Base-by-base conservation (phyloP, 1,140 invertebrate species). In the Sitodiplosis mosellana region DNA sequence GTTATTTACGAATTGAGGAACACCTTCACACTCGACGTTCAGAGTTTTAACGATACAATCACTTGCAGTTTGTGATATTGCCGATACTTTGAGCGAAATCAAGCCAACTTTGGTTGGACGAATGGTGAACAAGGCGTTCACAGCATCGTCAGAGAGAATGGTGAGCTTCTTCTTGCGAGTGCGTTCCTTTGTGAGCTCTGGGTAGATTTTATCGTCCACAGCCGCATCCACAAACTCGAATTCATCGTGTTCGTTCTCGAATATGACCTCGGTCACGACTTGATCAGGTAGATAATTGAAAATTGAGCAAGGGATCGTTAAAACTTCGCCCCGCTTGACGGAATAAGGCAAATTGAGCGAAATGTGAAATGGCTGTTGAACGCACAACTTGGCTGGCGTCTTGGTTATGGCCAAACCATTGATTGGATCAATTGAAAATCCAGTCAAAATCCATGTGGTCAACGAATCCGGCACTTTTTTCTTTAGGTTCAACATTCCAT, bases 401-500 rank as follows among this genome's bases (percentile, higher is more conserved):
- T 78, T 65, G 11, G 85, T 78, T 3, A 97, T 68, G 2, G 87
- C 90, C 1, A 99, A 71, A 17, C 93, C 94, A 47, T 80, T 67
- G 7, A 81, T 68, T 1, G 81, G 71, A 65, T 91, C 86, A 36
- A 97, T 69, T 1, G 93, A 88, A 62, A 98, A 98, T 1, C 87
- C 94, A 33, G 83, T 87, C 0, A 96, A 73, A 17, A 87, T 73
- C 90, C 92, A 97, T 1, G 87, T 88, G 0, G 88, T 94, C 10
- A 96, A 87, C 0, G 86, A 85, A 52, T 89, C 81, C 1, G 93
- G 93, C 22, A 90, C 79, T 45, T 61, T 64, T 38, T 58, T 60
- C 0, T 38, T 46, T 38, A 66, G 65, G 27, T 71, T 70, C 6
- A 59, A 53, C 0, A 41, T 51, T 0, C 52, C 50, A 0, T 10